A percentile compares a stretch with the other conserved stretches of the same genome.
Evolutionary conservation across 64 coral and sea anemone genomes (phyloP).

Genomic region (Montipora sp.): DNA sequence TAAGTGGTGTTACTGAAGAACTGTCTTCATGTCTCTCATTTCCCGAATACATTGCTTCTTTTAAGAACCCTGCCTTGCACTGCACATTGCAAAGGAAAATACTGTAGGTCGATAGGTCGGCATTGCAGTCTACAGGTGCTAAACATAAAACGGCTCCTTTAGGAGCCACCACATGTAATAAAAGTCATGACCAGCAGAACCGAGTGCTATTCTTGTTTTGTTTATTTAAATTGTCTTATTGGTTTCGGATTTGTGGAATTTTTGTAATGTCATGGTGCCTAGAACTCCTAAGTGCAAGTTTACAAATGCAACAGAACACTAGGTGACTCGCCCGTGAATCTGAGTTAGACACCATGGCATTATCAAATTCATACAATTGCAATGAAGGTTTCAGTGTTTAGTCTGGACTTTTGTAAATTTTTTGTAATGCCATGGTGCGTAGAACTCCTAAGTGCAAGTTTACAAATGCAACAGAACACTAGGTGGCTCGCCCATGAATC

Average conservation of each 20-base stretch:
- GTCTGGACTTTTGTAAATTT: too few relatives aligned
- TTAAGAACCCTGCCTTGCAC: background rate
- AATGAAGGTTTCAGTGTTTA: too few relatives aligned
- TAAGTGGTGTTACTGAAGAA: background rate
- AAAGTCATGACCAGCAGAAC: background rate
- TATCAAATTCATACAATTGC: background rate
- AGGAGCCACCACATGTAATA: background rate
- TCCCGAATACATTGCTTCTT: slow-evolving; percentile 26
- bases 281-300: background rate
- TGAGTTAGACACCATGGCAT: too few relatives aligned
- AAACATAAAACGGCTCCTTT: slow-evolving; percentile 4
- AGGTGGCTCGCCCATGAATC: too few relatives aligned
- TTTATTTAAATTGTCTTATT: background rate
- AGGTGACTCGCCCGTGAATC: too few relatives aligned
- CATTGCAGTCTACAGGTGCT: slow-evolving; percentile 1
- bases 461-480: too few relatives aligned
- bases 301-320: too few relatives aligned
- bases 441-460: too few relatives aligned
- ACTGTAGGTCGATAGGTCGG: background rate
- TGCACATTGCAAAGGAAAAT: background rate
- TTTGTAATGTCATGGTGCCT: background rate
- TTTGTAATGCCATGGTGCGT: too few relatives aligned
- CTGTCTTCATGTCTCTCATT: slow-evolving; percentile 5
- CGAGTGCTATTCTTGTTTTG: background rate
- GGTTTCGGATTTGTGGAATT: background rate